Base-by-base conservation (phyloP, 2,888 invertebrate genomes). In the Andrena dorsata region DNA sequence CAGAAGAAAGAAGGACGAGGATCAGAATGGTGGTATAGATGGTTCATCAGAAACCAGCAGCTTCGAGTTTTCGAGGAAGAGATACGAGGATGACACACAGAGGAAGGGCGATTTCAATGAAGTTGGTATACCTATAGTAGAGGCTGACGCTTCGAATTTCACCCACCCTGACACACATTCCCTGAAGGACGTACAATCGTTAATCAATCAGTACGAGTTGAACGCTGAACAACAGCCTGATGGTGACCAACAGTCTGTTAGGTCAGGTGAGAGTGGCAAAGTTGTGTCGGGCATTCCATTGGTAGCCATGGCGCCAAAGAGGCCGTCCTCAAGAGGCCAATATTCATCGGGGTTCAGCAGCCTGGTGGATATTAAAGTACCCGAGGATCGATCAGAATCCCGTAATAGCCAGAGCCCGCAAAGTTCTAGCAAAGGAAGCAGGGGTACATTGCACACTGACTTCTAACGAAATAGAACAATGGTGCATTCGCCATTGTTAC, bases 81-180 rank as follows among this genome's bases (percentile, higher is more conserved):
- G 70, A 30, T 70, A 71, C 30, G 69, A 79, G 16, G 60, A 56
- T 6, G 58, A 8, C 2, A 47, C 53, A 16, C 35, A 69, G 16
- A 79, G 65, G 28, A 88, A 64, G 53, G 94, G 94, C 0, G 91
- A 94, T 77, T 94, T 94, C 63, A 94, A 94, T 64, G 93, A 94
- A 88, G 83, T 94, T 64, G 94, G 94, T 2, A 93, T 94, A 78
- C 94, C 94, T 1, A 83, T 92, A 23, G 70, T 90, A 2, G 83
- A 90, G 13, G 72, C 81, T 2, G 5, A 7, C 3, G 0, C 6
- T 10, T 35, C 2, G 8, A 56, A 10, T 23, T 7, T 10, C 56
- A 10, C 20, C 4, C 1, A n/a, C 10, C 5, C 0, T 1, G 47
- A 60, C 13, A 23, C 72, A 4, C 49, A 26, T 13, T 75, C 78